Conservation (phyloP, 2,113 vertebrate genomes). For the Thamnophis sirtalis region DNA sequence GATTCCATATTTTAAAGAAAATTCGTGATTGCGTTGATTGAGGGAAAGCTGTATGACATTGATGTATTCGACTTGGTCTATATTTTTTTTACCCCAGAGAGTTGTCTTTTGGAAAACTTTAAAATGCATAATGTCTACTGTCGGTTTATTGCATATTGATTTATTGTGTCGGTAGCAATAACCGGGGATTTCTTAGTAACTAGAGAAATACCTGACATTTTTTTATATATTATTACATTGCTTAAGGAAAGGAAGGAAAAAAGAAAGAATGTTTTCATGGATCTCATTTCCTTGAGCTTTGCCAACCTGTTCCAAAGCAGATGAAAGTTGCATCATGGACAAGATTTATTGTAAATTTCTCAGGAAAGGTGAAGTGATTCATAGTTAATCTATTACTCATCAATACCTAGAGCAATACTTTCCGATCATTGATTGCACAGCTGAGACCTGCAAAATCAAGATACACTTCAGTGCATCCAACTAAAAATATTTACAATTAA, state of each 20-base stretch:
- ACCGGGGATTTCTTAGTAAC: neutral
- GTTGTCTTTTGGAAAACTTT: neutral
- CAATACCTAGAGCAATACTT: neutral
- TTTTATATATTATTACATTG: neutral
- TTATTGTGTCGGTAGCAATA: neutral
- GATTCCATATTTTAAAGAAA: neutral
- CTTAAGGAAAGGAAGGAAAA: neutral
- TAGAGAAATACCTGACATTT: neutral
- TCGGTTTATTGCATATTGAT: conserved; percentile 1
- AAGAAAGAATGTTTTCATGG: neutral
- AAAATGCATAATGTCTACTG: neutral
- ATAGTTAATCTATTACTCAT: neutral
- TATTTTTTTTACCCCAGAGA: neutral
- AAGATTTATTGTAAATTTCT: neutral
- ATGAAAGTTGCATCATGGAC: neutral
- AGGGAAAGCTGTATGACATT: neutral
- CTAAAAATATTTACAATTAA: neutral
- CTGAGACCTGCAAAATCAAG: neutral
- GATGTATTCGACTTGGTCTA: neutral
- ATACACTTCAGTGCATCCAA: neutral
- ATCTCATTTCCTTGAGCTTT: neutral
- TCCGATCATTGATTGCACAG: neutral
- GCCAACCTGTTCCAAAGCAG: neutral
- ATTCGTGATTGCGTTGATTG: neutral
- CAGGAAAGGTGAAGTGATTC: neutral